These are phyloP conservation scores for Poeciliopsis turrubarensis DNA, from an alignment of 2,113 vertebrate species.

Conservation along the genomic window DNA sequence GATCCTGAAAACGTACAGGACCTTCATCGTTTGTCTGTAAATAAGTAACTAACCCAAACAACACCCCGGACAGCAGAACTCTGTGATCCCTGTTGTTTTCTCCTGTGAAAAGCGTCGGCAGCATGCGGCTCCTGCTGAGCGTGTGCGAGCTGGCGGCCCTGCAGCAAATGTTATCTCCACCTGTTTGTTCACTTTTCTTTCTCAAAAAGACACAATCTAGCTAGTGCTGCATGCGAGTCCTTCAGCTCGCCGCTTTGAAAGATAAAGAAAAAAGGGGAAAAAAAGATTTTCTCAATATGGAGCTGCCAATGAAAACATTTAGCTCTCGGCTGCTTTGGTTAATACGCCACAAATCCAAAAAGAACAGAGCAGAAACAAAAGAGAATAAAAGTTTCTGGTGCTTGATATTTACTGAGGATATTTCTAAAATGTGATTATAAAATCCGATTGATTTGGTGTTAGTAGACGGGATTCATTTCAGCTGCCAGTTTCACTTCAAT, in stretches of 20 bases:
- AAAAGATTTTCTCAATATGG: no score
- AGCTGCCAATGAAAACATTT: background rate
- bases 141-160: background rate
- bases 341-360: background rate
- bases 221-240: background rate
- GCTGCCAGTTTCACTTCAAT: background rate
- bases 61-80: background rate
- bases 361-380: background rate
- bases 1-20: background rate
- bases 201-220: background rate
- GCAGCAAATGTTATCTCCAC: background rate
- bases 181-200: background rate
- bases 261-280: background rate
- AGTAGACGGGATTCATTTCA: slow-evolving; percentile 22
- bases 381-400: background rate
- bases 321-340: background rate
- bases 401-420: background rate
- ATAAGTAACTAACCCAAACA: background rate
- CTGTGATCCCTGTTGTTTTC: background rate
- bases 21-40: background rate
- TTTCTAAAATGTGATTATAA: slow-evolving; percentile 1
- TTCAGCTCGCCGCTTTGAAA: background rate
- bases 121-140: background rate
- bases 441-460: background rate
- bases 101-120: background rate